A percentile compares a stretch with the other conserved stretches of the same genome.
Conservation (phyloP, 2,797 vertebrate species). For the Dallia pectoralis region DNA sequence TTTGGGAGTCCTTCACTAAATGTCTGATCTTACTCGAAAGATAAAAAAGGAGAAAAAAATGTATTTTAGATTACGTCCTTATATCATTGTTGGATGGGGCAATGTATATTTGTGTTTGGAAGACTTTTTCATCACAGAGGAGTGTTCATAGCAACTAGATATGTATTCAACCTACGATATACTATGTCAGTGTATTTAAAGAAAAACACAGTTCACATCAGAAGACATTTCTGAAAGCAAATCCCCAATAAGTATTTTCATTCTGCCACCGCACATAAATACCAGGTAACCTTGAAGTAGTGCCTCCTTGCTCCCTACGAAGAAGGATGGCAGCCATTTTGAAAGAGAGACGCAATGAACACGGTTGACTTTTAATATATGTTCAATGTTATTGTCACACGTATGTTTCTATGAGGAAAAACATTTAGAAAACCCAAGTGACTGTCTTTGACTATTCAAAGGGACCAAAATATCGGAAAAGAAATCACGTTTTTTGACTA, state of each 20-base stretch:
- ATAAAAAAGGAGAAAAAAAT: constrained; percentile 29
- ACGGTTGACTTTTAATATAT: not conserved
- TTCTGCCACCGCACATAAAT: constrained; percentile 4
- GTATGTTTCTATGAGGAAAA: not conserved
- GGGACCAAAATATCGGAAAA: not conserved
- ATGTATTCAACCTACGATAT: constrained; percentile 48
- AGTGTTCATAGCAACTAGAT: constrained; percentile 47
- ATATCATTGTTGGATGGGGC: constrained; percentile 37
- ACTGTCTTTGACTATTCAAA: not conserved
- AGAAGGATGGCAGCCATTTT: constrained; percentile 20
- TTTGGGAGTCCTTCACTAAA: constrained; percentile 64
- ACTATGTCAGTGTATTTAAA: constrained; percentile 39
- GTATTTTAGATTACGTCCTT: constrained; percentile 48
- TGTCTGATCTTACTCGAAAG: constrained; percentile 62
- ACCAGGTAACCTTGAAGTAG: constrained; percentile 39
- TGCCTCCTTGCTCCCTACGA: constrained; percentile 44
- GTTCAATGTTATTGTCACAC: not conserved
- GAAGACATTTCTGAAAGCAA: constrained; percentile 31
- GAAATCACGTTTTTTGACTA: not conserved
- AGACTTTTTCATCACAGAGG: constrained; percentile 41
- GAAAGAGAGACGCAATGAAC: not conserved
- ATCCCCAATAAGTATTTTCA: constrained; percentile 13
- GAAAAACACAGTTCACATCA: constrained; percentile 40
- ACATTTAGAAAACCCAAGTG: constrained; percentile 11
- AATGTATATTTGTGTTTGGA: constrained; percentile 41